Evolutionary conservation across 2,113 vertebrate species (phyloP).

Genomic region (Phalacrocorax carbo): DNA sequence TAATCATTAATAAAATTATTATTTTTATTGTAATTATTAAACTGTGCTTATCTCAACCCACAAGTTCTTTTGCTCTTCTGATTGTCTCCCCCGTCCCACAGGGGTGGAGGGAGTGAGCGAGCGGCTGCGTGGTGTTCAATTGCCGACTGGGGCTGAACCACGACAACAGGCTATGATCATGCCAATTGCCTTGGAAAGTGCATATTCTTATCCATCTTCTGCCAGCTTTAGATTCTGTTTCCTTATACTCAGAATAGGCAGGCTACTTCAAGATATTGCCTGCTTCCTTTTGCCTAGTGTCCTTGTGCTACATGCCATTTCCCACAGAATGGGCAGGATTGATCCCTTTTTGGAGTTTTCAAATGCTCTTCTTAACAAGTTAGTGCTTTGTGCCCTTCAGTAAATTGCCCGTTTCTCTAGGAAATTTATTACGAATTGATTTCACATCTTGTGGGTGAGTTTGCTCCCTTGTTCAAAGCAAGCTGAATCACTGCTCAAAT

Average conservation of each 20-base stretch:
- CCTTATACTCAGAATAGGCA: neutral
- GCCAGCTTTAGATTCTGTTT: neutral
- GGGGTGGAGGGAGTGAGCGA: too few relatives aligned
- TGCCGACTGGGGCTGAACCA: too few relatives aligned
- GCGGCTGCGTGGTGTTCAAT: too few relatives aligned
- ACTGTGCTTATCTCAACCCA: too few relatives aligned
- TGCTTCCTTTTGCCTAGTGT: neutral
- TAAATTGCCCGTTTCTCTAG: neutral
- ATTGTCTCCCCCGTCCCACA: too few relatives aligned
- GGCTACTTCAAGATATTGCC: neutral
- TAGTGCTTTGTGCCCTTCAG: neutral
- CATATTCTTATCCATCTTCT: neutral
- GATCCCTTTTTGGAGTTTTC: neutral
- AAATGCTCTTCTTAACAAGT: neutral
- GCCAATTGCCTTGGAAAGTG: neutral
- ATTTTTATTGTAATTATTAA: too few relatives aligned
- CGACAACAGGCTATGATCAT: neutral
- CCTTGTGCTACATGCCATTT: neutral
- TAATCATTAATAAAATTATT: too few relatives aligned
- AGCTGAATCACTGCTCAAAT: neutral
- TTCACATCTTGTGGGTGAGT: neutral
- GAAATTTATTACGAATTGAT: conserved; percentile 23
- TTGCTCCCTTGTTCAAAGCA: neutral
- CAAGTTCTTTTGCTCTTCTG: too few relatives aligned
- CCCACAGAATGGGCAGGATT: neutral